Evolutionary conservation across 2,113 vertebrate genomes (phyloP).

Genomic region (Danionella cerebrum): DNA sequence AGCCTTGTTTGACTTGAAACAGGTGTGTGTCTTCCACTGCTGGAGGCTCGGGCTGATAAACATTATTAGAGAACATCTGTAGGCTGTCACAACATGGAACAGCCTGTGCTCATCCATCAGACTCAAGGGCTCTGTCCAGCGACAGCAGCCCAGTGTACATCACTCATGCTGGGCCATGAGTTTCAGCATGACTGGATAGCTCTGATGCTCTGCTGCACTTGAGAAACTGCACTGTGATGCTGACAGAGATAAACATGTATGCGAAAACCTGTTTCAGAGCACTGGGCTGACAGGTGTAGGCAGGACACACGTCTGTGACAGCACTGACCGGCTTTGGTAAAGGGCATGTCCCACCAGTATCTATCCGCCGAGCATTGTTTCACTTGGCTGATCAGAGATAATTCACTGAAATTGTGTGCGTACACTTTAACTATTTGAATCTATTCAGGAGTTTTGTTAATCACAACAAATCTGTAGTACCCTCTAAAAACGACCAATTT

Average conservation of each 20-base stretch:
- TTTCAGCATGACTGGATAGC: slow-evolving; percentile 34
- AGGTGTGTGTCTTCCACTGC: slow-evolving; percentile 67
- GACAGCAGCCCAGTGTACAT: slow-evolving; percentile 43
- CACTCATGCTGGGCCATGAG: slow-evolving; percentile 48
- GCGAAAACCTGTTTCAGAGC: slow-evolving; percentile 30
- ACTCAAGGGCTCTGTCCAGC: slow-evolving; percentile 34
- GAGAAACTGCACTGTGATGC: slow-evolving; percentile 50
- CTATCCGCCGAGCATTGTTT: slow-evolving; percentile 11
- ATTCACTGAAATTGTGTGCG: too few species aligned
- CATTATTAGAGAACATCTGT: slow-evolving; percentile 76
- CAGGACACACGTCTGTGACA: slow-evolving; percentile 1
- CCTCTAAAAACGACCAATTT: too few species aligned
- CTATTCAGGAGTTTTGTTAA: too few species aligned
- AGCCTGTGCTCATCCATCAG: slow-evolving; percentile 60
- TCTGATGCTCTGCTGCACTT: slow-evolving; percentile 52
- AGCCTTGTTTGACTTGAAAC: slow-evolving; percentile 65
- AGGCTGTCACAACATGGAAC: slow-evolving; percentile 66
- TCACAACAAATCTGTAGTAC: too few species aligned
- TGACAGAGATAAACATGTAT: slow-evolving; percentile 26
- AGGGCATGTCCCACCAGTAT: not conserved
- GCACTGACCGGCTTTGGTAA: not conserved
- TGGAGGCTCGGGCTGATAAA: slow-evolving; percentile 65
- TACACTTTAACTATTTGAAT: too few species aligned
- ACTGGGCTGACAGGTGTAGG: slow-evolving; percentile 16
- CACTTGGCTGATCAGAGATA: not conserved